phyloP scores from a whole-genome alignment of 2,888 invertebrate species.

The Macropis europaea region DNA sequence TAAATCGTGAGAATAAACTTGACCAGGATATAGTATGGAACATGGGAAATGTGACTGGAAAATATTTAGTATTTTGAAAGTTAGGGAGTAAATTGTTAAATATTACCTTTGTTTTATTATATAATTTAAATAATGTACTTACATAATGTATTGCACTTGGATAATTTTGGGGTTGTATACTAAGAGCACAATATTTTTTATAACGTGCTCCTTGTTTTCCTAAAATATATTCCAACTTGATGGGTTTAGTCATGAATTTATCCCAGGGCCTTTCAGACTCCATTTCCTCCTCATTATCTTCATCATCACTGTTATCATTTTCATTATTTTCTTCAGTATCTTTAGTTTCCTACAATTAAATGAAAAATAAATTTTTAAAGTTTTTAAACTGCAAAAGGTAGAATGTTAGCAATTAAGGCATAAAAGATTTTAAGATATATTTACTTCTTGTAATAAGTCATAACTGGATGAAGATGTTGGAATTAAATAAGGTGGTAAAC shows the following conservation, averaged over 20 bases:
- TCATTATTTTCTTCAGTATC: not conserved
- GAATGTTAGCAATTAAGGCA: not conserved
- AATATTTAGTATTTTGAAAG: constrained; percentile 24
- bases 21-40: constrained; percentile 86
- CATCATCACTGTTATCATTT: not conserved
- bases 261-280: not conserved
- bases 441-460: constrained; percentile 27
- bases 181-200: constrained; percentile 88
- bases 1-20: constrained; percentile 86
- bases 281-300: constrained; percentile 15
- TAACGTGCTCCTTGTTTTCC: constrained; percentile 88
- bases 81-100: not conserved
- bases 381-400: not conserved
- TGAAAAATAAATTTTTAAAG: not conserved
- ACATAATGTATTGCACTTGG: constrained; percentile 94
- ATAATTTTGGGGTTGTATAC: constrained; percentile 94
- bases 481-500: constrained; percentile 51
- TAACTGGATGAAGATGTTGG: constrained; percentile 14
- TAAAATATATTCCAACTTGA: constrained; percentile 30
- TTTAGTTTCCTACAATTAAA: not conserved
- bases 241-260: not conserved
- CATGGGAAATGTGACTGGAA: constrained; percentile 88
- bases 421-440: not conserved
- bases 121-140: constrained; percentile 74
- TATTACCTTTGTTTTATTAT: constrained; percentile 1